These are phyloP conservation scores for Sympetrum striolatum DNA, from an alignment of 2,888 invertebrate genomes.

Conservation along the genomic window DNA sequence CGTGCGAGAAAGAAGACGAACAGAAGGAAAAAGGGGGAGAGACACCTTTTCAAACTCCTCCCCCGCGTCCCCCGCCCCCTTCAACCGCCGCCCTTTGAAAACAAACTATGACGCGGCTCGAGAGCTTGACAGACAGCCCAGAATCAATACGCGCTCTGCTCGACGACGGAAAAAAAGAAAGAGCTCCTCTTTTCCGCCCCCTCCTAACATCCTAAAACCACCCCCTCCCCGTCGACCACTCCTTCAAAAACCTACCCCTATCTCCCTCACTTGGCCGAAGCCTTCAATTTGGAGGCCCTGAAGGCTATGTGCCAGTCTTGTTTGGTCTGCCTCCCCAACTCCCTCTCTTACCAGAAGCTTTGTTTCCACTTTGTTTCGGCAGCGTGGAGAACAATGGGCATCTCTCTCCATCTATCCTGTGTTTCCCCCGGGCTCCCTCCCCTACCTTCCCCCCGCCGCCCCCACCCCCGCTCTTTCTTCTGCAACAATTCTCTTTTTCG, in stretches of 20 bases:
- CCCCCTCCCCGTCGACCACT: not conserved
- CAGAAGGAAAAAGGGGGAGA: not conserved
- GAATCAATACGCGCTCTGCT: constrained; percentile 24
- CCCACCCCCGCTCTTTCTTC: not conserved
- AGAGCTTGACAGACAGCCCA: constrained; percentile 37
- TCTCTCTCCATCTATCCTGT: not conserved
- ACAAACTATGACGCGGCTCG: constrained; percentile 27
- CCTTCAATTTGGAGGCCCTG: constrained; percentile 28
- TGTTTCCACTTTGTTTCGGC: constrained; percentile 38
- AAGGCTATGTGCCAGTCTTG: constrained; percentile 13
- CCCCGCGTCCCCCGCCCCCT: not conserved
- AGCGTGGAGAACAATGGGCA: constrained; percentile 22
- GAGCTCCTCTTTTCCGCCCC: not conserved
- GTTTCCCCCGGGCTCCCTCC: not conserved
- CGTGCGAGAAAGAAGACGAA: not conserved
- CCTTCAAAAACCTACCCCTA: not conserved
- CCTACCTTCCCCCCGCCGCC: not conserved
- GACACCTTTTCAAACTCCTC: constrained; percentile 14
- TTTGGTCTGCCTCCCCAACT: not conserved
- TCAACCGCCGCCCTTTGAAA: constrained; percentile 21
- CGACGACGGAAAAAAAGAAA: constrained; percentile 11
- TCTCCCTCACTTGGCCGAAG: not conserved
- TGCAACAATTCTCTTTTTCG: constrained; percentile 29
- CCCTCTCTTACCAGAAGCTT: not conserved
- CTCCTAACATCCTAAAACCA: not conserved